phyloP scores from a whole-genome alignment of 2,888 invertebrate species.

The Microplitis deprimator region DNA sequence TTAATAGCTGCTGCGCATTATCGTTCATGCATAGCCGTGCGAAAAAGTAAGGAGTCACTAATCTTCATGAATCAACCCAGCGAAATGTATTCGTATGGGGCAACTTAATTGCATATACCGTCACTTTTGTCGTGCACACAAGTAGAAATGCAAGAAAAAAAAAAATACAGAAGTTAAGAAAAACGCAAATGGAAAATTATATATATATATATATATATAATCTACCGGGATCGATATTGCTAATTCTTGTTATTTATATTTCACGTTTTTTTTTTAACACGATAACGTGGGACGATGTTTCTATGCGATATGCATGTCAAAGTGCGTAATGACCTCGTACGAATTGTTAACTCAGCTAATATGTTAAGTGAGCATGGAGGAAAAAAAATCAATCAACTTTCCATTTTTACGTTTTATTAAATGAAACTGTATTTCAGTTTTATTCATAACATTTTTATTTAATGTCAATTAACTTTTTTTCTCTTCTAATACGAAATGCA shows the following conservation, averaged over 20 bases:
- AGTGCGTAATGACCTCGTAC: conserved; percentile 34
- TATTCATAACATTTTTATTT: too few species aligned
- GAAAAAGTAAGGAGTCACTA: conserved; percentile 56
- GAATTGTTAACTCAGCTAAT: conserved; percentile 17
- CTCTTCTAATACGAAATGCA: background rate
- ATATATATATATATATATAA: background rate
- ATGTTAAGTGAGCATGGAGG: background rate
- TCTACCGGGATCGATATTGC: conserved; percentile 23
- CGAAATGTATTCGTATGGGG: conserved; percentile 46
- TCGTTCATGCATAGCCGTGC: conserved; percentile 61
- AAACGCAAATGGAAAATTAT: background rate
- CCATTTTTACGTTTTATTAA: too few species aligned
- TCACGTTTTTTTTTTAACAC: background rate
- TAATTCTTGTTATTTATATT: conserved; percentile 31
- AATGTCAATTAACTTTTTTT: background rate
- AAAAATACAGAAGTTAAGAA: background rate
- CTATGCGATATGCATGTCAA: conserved; percentile 36
- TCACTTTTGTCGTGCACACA: conserved; percentile 52
- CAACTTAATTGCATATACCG: conserved; percentile 55
- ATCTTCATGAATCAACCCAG: conserved; percentile 58
- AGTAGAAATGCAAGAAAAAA: background rate
- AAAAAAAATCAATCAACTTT: too few species aligned
- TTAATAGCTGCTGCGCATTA: conserved; percentile 69
- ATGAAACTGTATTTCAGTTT: too few species aligned
- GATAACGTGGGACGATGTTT: conserved; percentile 38